Percentiles rank a stretch among this genome's conserved stretches.
These are phyloP conservation scores for Mallateleia sp. DNA, from an alignment of 2,888 invertebrate species.

Conservation along the genomic window DNA sequence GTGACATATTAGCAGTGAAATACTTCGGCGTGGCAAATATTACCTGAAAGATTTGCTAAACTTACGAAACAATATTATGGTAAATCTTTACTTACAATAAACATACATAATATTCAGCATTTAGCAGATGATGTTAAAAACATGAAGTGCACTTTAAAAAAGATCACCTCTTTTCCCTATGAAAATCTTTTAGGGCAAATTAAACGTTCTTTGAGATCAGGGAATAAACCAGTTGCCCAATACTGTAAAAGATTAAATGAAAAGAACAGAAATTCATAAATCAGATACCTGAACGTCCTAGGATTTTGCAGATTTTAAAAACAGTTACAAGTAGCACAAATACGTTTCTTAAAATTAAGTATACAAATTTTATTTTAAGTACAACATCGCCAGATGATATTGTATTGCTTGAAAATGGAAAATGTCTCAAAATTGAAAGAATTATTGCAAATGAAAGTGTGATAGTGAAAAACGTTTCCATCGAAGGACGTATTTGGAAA, in stretches of 20 bases:
- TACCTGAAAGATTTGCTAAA: slow-evolving; percentile 23
- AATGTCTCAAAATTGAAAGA: slow-evolving; percentile 18
- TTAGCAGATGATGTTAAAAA: slow-evolving; percentile 45
- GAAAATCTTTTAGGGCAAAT: slow-evolving; percentile 26
- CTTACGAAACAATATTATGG: slow-evolving; percentile 30
- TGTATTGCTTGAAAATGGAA: slow-evolving; percentile 7
- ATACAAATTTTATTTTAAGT: slow-evolving; percentile 11
- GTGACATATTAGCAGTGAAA: slow-evolving; percentile 13
- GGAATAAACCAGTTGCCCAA: slow-evolving; percentile 27
- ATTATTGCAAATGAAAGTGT: neutral
- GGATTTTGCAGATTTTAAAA: slow-evolving; percentile 21
- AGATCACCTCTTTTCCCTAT: slow-evolving; percentile 24
- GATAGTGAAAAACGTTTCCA: neutral
- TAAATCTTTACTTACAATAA: slow-evolving; percentile 15
- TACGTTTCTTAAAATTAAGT: slow-evolving; percentile 12
- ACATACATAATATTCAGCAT: slow-evolving; percentile 43
- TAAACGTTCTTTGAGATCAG: slow-evolving; percentile 10
- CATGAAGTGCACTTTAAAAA: slow-evolving; percentile 20
- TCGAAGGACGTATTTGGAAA: slow-evolving; percentile 10
- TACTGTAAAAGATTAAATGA: slow-evolving; percentile 14
- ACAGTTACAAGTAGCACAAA: neutral
- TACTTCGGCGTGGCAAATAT: slow-evolving; percentile 1
- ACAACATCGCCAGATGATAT: slow-evolving; percentile 22
- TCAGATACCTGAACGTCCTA: slow-evolving; percentile 23
- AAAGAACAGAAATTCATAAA: slow-evolving; percentile 5